A percentile compares a stretch with the other conserved stretches of the same genome.
phyloP scores from a whole-genome alignment of 2,797 vertebrate genomes.

The Cuculus canorus region DNA sequence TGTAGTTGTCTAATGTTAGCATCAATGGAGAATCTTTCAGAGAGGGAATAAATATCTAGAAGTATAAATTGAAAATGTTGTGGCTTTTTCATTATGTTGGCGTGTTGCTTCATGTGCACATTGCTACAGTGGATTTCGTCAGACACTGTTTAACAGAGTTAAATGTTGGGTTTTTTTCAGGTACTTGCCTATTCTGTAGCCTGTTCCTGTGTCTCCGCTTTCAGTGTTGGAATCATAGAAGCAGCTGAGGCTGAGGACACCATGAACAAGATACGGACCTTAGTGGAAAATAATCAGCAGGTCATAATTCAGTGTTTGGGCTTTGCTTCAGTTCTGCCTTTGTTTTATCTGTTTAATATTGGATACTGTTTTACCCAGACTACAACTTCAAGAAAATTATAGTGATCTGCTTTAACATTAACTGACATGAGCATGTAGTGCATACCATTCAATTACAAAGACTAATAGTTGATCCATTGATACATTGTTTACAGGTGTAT shows the following conservation, averaged over 20 bases:
- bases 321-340: not conserved
- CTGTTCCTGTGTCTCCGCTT: slow-evolving; percentile 86
- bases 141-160: not conserved
- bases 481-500: not conserved
- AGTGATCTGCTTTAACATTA: not conserved
- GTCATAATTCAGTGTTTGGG: slow-evolving; percentile 68
- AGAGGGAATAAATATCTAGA: not conserved
- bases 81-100: not conserved
- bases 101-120: not conserved
- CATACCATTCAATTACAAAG: not conserved
- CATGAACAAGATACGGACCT: slow-evolving; percentile 82
- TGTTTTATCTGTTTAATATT: not conserved
- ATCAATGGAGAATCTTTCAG: not conserved
- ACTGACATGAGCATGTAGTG: not conserved
- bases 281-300: slow-evolving; percentile 93
- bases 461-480: not conserved
- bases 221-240: slow-evolving; percentile 85
- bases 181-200: slow-evolving; percentile 90
- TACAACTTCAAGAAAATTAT: not conserved
- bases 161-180: slow-evolving; percentile 63
- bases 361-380: not conserved
- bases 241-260: slow-evolving; percentile 85
- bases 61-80: not conserved
- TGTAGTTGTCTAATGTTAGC: not conserved
- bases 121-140: not conserved